Conservation (phyloP, 2,888 invertebrate genomes). For the Pollenia labialis region DNA sequence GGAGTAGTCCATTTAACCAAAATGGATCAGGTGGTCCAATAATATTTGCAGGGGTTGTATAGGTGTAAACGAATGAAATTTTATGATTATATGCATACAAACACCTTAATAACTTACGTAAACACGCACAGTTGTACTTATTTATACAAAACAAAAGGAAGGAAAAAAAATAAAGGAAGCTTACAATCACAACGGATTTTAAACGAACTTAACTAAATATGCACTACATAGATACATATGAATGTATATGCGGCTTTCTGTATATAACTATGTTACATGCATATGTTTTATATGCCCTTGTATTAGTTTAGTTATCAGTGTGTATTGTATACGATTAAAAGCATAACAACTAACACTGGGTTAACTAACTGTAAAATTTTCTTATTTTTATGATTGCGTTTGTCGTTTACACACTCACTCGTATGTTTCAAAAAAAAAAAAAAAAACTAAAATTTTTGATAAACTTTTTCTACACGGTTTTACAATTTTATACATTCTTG, state of each 20-base stretch:
- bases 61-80: slow-evolving; percentile 40
- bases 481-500: slow-evolving; percentile 16
- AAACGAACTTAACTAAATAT: slow-evolving; percentile 57
- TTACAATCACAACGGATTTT: slow-evolving; percentile 56
- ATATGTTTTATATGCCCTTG: not conserved
- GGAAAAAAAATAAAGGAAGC: slow-evolving; percentile 27
- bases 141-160: not conserved
- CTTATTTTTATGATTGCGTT: slow-evolving; percentile 74
- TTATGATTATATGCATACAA: slow-evolving; percentile 44
- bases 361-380: slow-evolving; percentile 75
- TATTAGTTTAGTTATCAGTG: not conserved
- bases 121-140: not conserved
- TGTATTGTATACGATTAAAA: slow-evolving; percentile 63
- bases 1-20: no score
- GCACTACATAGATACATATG: not conserved
- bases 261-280: no score
- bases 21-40: no score
- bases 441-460: slow-evolving; percentile 33
- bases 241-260: not conserved
- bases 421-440: not conserved
- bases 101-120: slow-evolving; percentile 27
- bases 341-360: slow-evolving; percentile 70
- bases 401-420: slow-evolving; percentile 53
- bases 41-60: no score
- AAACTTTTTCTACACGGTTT: slow-evolving; percentile 46